Percentiles rank a stretch among this genome's conserved stretches.
These are phyloP conservation scores for Romanogobio albipinnatus DNA, from an alignment of 2,113 vertebrate species.

Conservation along the genomic window DNA sequence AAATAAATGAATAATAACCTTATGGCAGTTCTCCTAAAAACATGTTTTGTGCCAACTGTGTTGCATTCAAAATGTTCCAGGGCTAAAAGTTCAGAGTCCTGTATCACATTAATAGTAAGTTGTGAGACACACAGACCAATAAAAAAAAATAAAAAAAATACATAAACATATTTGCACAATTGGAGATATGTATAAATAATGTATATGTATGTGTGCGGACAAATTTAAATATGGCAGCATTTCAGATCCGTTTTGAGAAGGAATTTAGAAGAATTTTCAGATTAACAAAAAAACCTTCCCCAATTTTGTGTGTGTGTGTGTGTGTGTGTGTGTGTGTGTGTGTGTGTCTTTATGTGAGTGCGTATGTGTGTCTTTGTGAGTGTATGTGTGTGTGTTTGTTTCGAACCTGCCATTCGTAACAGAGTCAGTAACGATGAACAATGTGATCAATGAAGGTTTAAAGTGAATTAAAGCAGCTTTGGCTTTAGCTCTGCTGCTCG, in stretches of 20 bases:
- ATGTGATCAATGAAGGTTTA: conserved; percentile 56
- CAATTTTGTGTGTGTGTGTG: background rate
- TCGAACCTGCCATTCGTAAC: conserved; percentile 42
- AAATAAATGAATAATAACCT: background rate
- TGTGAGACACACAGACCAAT: background rate
- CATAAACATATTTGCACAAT: background rate
- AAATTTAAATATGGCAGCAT: background rate
- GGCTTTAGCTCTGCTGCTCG: conserved; percentile 52
- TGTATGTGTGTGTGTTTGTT: background rate
- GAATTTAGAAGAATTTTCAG: background rate
- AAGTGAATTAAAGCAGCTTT: conserved; percentile 57
- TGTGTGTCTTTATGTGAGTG: too few species aligned
- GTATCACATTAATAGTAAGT: background rate
- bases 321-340: background rate
- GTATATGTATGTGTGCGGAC: too few species aligned
- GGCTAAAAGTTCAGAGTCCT: background rate
- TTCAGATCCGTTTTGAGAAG: background rate
- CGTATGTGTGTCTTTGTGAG: background rate
- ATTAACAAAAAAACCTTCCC: too few species aligned
- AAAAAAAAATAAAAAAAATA: background rate
- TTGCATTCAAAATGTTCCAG: background rate
- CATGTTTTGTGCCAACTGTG: background rate
- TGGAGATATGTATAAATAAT: background rate
- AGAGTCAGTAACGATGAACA: conserved; percentile 55
- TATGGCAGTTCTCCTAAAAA: background rate